A percentile compares a stretch with the other conserved stretches of the same genome.
These are phyloP conservation scores for Dynastes hyllus DNA, from an alignment of 2,888 invertebrate species.

Conservation along the genomic window DNA sequence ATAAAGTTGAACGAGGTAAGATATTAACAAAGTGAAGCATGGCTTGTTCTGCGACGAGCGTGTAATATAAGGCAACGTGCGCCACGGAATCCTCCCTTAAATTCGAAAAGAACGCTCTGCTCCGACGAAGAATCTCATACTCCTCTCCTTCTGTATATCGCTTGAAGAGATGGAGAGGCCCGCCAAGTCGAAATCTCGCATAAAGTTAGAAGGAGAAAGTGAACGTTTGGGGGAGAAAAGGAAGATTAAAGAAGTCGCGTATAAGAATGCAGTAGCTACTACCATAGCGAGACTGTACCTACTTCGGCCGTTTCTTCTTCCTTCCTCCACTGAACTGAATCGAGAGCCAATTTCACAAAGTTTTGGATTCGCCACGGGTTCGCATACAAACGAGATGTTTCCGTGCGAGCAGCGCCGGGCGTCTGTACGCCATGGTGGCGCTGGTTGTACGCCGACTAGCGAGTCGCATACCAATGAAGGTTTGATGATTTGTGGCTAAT, in stretches of 20 bases:
- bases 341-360: slow-evolving; percentile 75
- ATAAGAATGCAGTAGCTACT: slow-evolving; percentile 59
- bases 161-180: slow-evolving; percentile 2
- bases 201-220: slow-evolving; percentile 79
- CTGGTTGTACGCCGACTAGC: slow-evolving; percentile 59
- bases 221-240: slow-evolving; percentile 72
- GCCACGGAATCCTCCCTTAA: slow-evolving; percentile 55
- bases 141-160: slow-evolving; percentile 25
- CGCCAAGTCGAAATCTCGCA: slow-evolving; percentile 66
- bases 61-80: slow-evolving; percentile 66
- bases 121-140: slow-evolving; percentile 33
- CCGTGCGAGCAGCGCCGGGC: slow-evolving; percentile 64
- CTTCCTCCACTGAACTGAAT: slow-evolving; percentile 74
- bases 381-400: slow-evolving; percentile 73
- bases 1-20: slow-evolving; percentile 70
- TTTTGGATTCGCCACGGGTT: slow-evolving; percentile 71
- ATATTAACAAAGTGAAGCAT: slow-evolving; percentile 69
- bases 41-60: slow-evolving; percentile 68
- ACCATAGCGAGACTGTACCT: slow-evolving; percentile 50
- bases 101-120: slow-evolving; percentile 25
- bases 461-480: slow-evolving; percentile 67
- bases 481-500: slow-evolving; percentile 70
- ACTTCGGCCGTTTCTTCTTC: slow-evolving; percentile 67
- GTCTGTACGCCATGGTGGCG: slow-evolving; percentile 63
- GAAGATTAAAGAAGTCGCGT: slow-evolving; percentile 69